Percentiles rank a stretch among this genome's conserved stretches.
Conservation (phyloP, 2,797 vertebrate genomes). For the Threskiornis aethiopicus region DNA sequence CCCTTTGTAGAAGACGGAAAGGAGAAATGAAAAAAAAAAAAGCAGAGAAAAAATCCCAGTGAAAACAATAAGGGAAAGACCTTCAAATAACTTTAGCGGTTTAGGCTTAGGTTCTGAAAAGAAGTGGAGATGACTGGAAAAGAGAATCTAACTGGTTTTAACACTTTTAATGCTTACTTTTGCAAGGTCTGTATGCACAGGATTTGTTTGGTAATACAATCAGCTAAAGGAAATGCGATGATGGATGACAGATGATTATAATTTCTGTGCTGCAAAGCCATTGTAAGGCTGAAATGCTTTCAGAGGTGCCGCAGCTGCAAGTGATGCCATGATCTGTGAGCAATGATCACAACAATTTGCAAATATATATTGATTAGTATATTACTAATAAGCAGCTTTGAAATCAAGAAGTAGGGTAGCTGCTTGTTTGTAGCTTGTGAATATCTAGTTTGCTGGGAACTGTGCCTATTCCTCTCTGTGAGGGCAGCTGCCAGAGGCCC, state of each 20-base stretch:
- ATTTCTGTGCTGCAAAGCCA: constrained; percentile 42
- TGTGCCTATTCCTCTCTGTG: not conserved
- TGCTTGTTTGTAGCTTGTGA: not conserved
- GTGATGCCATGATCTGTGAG: constrained; percentile 19
- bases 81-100: not conserved
- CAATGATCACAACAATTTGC: constrained; percentile 30
- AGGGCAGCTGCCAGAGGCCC: not conserved
- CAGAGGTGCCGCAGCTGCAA: constrained; percentile 26
- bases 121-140: not conserved
- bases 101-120: not conserved
- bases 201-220: not conserved
- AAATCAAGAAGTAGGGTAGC: not conserved
- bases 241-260: constrained; percentile 7
- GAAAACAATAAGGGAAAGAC: not conserved
- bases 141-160: not conserved
- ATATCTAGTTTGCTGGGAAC: not conserved
- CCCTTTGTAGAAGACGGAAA: not conserved
- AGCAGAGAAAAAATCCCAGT: not conserved
- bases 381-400: not conserved
- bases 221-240: not conserved
- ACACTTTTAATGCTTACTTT: not conserved
- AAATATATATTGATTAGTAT: constrained; percentile 40
- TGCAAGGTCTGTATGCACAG: not conserved
- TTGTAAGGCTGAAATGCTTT: constrained; percentile 44
- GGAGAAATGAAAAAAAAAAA: not conserved